Base-by-base conservation (phyloP, 2,113 vertebrate species). In the Abramis brama region DNA sequence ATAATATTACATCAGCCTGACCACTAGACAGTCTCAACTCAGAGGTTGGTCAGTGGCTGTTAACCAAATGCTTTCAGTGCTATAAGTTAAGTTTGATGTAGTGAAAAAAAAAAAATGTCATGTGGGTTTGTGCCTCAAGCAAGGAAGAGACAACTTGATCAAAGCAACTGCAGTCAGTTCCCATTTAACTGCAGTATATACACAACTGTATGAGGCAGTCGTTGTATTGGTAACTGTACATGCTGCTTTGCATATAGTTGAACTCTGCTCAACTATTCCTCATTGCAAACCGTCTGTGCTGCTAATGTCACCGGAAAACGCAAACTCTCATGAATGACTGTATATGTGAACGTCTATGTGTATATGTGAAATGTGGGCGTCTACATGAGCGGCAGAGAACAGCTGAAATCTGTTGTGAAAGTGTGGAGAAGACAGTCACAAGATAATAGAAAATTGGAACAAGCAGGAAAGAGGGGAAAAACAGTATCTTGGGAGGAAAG, bases 381-480 rank as follows among this genome's bases (percentile, higher is more conserved):
- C 52, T 55, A 21, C 55, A 57, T 57, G 43, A 75, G 43, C 13
- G n/a, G 71, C 23, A 74, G 23, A 74, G 13, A 17, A 50, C 43
- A 75, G 73, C 73, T 75, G 43, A 75, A 75, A 6, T 75, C 73
- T 75, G n/a, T 75, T 75, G n/a, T 75, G 36, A 59, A 59, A 55
- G 10, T 10, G 19, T 55, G 39, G 25, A 39, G 50, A 30, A 86
- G 55, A 36, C 27, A 55, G 30, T 60, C 25, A 30, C 73, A 82
- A 23, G 82, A 80, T 11, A 79, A 39, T 5, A 23, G 82, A 70
- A 66, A 30, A 25, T 17, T 39, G 50, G 76, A 50, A 83, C 77
- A 25, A 27, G 78, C 36, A 21, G 47, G 36, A 81, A 47, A 62
- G 52, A 50, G 17, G 27, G 30, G 79, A 90, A 74, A 50, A 45